Evolutionary conservation across 2,888 invertebrate species (phyloP), one percentile per base, ranked within the genome.

Genomic region (Petrophora chlorosata): DNA sequence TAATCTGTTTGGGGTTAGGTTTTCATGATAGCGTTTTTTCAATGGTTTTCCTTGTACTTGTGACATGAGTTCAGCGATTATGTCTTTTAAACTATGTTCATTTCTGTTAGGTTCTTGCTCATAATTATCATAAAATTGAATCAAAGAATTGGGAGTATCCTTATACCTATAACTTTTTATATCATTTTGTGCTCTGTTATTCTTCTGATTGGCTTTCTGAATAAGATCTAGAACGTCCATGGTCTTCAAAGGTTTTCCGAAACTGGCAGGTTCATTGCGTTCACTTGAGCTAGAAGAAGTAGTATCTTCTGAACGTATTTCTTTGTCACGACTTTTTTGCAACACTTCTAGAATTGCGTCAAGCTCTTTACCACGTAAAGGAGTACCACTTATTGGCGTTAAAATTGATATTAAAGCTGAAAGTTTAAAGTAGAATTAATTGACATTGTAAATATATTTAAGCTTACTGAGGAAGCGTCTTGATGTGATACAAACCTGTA

Each of bases 401-500:
- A 44, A 3, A 3, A 16, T 34, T 29, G 33, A 38, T 16, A 36
- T 12, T 9, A 41, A 29, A 29, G 13, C 51, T 51, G 30, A 3
- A 36, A 44, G 41, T 25, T 16, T 10, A 30, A 15, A 3, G 9
- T 7, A 7, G 13, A 25, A 22, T 10, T 32, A 32, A 5, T 32
- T 5, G 1, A 15, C 1, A 22, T 16, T 34, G 19, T 7, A 2
- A 5, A 25, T 9, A 3, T 3, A 9, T n/a, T 22, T 4, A 2
- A 10, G 10, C 3, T 26, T 33, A 47, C 19, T 15, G 7, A 26
- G 8, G 42, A 19, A 19, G 28, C 7, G 3, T 19, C 28, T 9
- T 17, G 32, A 8, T 33, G 56, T 17, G 32, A 8, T 33, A 56
- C 62, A 65, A 63, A 78, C 79, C 70, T 59, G 61, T 44, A 46